phyloP scores from a whole-genome alignment of 2,113 vertebrate genomes.

The Eurystomus gularis region DNA sequence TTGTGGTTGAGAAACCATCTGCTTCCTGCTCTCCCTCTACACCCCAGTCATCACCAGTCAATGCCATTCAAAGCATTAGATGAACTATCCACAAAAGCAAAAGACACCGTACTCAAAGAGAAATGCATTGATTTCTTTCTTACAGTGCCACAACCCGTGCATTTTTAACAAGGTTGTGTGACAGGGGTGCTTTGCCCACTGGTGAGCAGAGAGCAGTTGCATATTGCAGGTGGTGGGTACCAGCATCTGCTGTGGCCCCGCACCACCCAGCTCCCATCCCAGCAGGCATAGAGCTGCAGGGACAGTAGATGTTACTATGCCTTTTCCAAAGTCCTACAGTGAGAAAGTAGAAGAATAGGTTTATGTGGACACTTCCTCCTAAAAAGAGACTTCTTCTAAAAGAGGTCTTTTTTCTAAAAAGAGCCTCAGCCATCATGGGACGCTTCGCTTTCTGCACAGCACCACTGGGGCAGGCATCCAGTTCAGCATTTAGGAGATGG shows the following conservation, averaged over 20 bases:
- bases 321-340: background rate
- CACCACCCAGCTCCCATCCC: background rate
- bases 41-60: background rate
- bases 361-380: background rate
- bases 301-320: background rate
- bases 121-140: background rate
- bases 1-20: background rate
- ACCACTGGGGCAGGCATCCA: rapidly evolving
- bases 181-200: background rate
- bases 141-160: background rate
- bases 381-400: no score
- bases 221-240: background rate
- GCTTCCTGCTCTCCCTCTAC: background rate
- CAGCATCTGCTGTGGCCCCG: background rate
- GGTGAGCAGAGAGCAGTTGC: background rate
- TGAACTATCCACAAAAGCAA: background rate
- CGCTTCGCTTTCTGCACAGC: background rate
- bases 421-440: background rate
- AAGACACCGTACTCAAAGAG: background rate
- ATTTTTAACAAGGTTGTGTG: background rate
- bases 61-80: background rate
- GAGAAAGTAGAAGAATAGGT: background rate
- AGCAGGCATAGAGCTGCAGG: background rate
- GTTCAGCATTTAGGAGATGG: background rate
- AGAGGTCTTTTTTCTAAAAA: no score